Conservation (phyloP, 2,888 invertebrate genomes). For the Ceriagrion tenellum region DNA sequence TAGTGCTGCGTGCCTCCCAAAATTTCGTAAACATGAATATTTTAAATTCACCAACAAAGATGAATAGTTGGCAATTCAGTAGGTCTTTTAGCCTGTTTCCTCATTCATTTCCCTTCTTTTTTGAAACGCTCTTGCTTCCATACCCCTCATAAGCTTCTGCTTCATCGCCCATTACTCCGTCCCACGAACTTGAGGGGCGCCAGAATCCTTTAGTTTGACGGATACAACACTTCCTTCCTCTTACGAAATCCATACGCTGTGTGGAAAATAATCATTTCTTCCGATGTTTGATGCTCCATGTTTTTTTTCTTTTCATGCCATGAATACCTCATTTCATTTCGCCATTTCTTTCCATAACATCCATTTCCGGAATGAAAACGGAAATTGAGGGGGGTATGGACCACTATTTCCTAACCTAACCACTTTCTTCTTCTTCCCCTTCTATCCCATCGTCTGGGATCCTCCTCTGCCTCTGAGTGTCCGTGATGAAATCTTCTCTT, state of each 20-base stretch:
- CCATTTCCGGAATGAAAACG: neutral
- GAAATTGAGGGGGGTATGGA: neutral
- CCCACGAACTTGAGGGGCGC: neutral
- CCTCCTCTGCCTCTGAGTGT: neutral
- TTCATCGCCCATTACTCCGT: neutral
- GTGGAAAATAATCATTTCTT: neutral
- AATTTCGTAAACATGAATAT: too few species aligned
- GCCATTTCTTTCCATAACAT: neutral
- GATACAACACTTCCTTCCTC: neutral
- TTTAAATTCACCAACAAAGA: neutral
- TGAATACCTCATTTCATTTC: too few species aligned
- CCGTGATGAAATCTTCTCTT: neutral
- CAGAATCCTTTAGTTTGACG: constrained; percentile 4
- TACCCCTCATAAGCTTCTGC: neutral
- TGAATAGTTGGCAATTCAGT: neutral
- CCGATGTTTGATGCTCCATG: neutral
- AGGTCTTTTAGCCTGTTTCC: neutral
- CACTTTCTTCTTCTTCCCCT: neutral
- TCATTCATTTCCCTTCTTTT: neutral
- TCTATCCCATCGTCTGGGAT: neutral
- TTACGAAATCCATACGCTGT: constrained; percentile 10
- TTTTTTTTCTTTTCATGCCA: neutral
- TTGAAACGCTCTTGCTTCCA: neutral
- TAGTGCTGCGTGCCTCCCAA: too few species aligned
- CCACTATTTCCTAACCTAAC: neutral